These are phyloP conservation scores for Proisotoma minuta DNA, from an alignment of 2,888 invertebrate genomes.

Conservation along the genomic window DNA sequence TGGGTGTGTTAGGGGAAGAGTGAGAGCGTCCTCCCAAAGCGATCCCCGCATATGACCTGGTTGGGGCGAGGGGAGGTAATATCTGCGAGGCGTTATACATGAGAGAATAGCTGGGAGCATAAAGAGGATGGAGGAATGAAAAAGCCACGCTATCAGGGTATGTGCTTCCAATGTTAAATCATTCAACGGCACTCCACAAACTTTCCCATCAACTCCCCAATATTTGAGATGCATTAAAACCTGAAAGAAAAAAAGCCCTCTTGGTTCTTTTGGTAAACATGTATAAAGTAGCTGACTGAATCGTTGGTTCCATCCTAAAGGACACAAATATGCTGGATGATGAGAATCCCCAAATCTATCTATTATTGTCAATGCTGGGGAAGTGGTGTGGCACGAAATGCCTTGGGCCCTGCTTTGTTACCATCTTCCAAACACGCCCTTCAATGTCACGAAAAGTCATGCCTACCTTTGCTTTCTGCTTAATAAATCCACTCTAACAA, in stretches of 20 bases:
- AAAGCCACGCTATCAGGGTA: background rate
- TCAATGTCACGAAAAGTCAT: slow-evolving; percentile 19
- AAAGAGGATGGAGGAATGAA: slow-evolving; percentile 1
- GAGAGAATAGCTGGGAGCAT: too few relatives aligned
- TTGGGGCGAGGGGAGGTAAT: slow-evolving; percentile 32
- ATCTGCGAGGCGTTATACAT: slow-evolving; percentile 7
- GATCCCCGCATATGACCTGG: slow-evolving; percentile 39
- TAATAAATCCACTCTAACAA: background rate
- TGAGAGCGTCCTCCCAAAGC: slow-evolving; percentile 33
- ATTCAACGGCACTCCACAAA: slow-evolving; percentile 18
- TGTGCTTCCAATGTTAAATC: slow-evolving; percentile 6
- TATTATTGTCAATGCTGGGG: slow-evolving; percentile 2
- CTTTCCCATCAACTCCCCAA: slow-evolving; percentile 25
- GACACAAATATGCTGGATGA: background rate
- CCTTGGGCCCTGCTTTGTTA: slow-evolving; percentile 13
- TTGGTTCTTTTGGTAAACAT: too few relatives aligned
- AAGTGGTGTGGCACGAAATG: slow-evolving; percentile 13
- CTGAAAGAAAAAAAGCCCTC: too few relatives aligned
- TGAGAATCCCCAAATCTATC: background rate
- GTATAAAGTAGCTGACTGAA: too few relatives aligned
- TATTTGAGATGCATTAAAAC: too few relatives aligned
- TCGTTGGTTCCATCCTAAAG: background rate
- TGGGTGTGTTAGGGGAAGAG: slow-evolving; percentile 42
- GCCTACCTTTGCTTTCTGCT: background rate
- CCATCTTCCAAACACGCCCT: slow-evolving; percentile 11